A percentile compares a stretch with the other conserved stretches of the same genome.
These are phyloP conservation scores for Centrocercus urophasianus DNA, from an alignment of 2,113 vertebrate genomes.

Conservation along the genomic window DNA sequence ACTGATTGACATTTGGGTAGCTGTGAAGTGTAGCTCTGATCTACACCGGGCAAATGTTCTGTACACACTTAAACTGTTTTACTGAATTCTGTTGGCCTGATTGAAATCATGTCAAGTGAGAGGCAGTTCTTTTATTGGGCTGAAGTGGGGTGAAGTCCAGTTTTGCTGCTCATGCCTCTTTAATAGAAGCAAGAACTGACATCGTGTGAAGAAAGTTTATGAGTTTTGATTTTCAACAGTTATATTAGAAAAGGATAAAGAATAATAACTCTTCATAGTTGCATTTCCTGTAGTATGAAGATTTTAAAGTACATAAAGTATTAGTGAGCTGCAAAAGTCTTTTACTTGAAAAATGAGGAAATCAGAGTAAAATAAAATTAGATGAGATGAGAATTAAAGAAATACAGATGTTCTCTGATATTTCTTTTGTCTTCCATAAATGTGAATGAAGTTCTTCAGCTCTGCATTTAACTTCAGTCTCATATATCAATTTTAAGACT, in stretches of 20 bases:
- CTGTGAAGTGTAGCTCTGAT: neutral
- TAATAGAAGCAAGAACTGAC: neutral
- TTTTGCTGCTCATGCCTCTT: neutral
- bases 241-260: neutral
- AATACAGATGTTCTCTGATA: neutral
- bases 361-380: neutral
- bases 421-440: neutral
- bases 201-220: neutral
- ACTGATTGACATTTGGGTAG: neutral
- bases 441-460: neutral
- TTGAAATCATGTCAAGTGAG: neutral
- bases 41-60: neutral
- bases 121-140: neutral
- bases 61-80: accelerated
- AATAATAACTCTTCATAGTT: neutral
- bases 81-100: neutral
- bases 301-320: neutral
- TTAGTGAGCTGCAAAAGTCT: neutral
- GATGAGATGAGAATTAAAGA: neutral
- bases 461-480: neutral
- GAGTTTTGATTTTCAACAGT: neutral
- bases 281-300: neutral
- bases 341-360: neutral
- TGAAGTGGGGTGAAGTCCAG: neutral
- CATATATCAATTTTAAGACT: neutral